These are phyloP conservation scores for Drosophila anomelani DNA, from an alignment of 2,888 invertebrate genomes.

Conservation along the genomic window DNA sequence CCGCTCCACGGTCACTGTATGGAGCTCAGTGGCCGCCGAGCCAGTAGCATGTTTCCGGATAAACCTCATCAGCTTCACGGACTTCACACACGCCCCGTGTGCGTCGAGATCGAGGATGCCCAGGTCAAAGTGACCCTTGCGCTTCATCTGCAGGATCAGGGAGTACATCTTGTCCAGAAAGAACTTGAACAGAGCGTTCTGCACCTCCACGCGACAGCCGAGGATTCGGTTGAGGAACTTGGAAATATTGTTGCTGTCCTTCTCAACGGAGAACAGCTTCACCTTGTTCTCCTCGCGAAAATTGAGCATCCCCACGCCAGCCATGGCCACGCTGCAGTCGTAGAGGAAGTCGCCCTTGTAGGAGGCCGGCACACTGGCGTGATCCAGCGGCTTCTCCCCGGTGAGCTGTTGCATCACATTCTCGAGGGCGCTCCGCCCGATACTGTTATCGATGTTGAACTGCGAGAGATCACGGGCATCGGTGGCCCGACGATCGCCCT, in stretches of 20 bases:
- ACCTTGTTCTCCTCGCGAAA: slow-evolving; percentile 90
- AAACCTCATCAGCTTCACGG: slow-evolving; percentile 92
- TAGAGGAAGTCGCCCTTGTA: slow-evolving; percentile 97
- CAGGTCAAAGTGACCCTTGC: slow-evolving; percentile 97
- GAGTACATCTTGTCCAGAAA: slow-evolving; percentile 97
- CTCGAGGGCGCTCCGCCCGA: slow-evolving; percentile 96
- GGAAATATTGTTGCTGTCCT: slow-evolving; percentile 98
- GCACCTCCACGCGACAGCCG: slow-evolving; percentile 98
- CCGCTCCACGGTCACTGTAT: slow-evolving; percentile 96
- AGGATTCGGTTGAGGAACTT: slow-evolving; percentile 99
- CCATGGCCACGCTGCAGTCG: slow-evolving; percentile 95
- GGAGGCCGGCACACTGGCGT: slow-evolving; percentile 91
- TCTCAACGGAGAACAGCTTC: slow-evolving; percentile 88
- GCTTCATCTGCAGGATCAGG: slow-evolving; percentile 95
- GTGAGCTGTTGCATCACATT: slow-evolving; percentile 97
- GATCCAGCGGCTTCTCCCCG: slow-evolving; percentile 93
- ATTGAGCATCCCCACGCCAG: slow-evolving; percentile 94
- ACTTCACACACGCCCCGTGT: slow-evolving; percentile 95
- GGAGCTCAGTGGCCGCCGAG: slow-evolving; percentile 95
- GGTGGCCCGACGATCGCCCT: slow-evolving; percentile 98
- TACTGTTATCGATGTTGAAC: slow-evolving; percentile 99
- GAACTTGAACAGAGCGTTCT: slow-evolving; percentile 98
- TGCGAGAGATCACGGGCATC: slow-evolving; percentile 98
- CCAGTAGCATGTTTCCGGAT: slow-evolving; percentile 95
- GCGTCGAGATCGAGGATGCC: slow-evolving; percentile 96